A percentile compares a stretch with the other conserved stretches of the same genome.
These are phyloP conservation scores for Melinopterus prodromus DNA, from an alignment of 2,888 invertebrate genomes.

Conservation along the genomic window DNA sequence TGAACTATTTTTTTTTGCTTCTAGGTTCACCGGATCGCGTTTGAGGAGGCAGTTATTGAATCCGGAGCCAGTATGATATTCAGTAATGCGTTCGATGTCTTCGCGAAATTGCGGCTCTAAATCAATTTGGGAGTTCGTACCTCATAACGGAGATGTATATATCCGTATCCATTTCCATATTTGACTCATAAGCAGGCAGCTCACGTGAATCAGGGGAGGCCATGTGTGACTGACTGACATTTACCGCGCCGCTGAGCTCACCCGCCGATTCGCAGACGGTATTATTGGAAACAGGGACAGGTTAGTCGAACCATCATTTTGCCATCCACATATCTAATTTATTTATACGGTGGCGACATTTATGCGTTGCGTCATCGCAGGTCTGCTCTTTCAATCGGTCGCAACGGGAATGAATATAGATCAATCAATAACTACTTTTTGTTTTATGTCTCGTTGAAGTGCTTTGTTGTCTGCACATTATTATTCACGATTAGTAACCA, in stretches of 20 bases:
- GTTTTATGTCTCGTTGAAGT: not conserved
- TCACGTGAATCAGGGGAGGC: conserved; percentile 37
- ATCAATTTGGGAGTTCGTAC: conserved; percentile 33
- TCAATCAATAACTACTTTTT: not conserved
- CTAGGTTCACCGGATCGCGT: not conserved
- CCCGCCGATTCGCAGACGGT: not conserved
- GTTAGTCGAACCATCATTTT: not conserved
- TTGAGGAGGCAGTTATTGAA: not conserved
- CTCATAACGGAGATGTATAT: conserved; percentile 34
- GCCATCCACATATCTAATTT: not conserved
- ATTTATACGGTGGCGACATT: not conserved
- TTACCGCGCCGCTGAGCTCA: not conserved
- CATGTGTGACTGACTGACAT: conserved; percentile 32
- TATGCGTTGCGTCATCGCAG: not conserved
- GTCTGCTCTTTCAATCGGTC: not conserved
- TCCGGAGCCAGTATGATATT: not conserved
- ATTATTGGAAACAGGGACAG: not conserved
- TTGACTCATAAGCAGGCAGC: conserved; percentile 38
- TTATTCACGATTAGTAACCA: not conserved
- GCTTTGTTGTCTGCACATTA: not conserved
- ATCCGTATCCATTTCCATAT: conserved; percentile 40
- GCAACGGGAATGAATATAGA: not conserved
- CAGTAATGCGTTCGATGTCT: conserved; percentile 1
- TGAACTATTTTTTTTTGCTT: not conserved
- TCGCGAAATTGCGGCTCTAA: conserved; percentile 28